Conservation (phyloP, 2,888 invertebrate species). For the Strigamia transsilvanica region DNA sequence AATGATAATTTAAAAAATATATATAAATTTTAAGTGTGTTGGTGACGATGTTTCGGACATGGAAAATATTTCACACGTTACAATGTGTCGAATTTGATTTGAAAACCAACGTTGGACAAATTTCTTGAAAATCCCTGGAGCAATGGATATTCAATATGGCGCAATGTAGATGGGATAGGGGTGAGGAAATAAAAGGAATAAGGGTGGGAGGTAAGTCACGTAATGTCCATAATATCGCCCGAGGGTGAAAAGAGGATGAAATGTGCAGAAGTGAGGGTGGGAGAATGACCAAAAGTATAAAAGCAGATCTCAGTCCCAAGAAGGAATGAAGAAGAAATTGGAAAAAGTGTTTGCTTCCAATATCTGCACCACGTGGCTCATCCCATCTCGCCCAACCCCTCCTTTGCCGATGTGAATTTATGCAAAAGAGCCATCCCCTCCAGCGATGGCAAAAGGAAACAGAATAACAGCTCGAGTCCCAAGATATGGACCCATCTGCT, state of each 20-base stretch:
- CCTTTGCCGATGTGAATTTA: constrained; percentile 7
- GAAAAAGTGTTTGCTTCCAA: constrained; percentile 26
- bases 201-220: background rate
- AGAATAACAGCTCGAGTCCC: constrained; percentile 13
- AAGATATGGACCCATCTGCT: constrained; percentile 22
- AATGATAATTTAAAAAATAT: too few species aligned
- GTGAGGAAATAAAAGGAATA: constrained; percentile 30
- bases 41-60: background rate
- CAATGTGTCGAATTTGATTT: background rate
- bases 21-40: too few species aligned
- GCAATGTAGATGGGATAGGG: constrained; percentile 29
- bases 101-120: constrained; percentile 6
- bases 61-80: background rate
- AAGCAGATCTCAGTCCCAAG: constrained; percentile 23
- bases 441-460: constrained; percentile 30
- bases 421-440: constrained; percentile 30
- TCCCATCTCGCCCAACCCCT: background rate
- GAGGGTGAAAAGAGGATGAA: constrained; percentile 25
- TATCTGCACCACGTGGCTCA: constrained; percentile 3
- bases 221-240: constrained; percentile 24
- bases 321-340: constrained; percentile 30
- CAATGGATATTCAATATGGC: constrained; percentile 26
- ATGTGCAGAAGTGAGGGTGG: background rate
- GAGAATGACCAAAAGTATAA: constrained; percentile 26
- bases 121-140: constrained; percentile 8